Evolutionary conservation across 2,888 invertebrate genomes (phyloP).

Genomic region (Dioctria linearis): DNA sequence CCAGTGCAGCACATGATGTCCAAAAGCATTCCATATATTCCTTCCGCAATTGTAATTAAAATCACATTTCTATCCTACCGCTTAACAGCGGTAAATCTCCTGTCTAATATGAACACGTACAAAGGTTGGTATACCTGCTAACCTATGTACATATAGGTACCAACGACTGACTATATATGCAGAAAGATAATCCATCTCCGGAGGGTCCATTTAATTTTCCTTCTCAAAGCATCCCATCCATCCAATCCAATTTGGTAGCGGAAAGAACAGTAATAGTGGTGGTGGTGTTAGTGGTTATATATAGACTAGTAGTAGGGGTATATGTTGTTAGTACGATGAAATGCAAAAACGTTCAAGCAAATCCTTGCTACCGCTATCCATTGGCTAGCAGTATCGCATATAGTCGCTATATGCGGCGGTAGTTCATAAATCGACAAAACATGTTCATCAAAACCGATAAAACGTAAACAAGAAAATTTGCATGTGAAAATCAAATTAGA

Average conservation of each 20-base stretch:
- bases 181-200: slow-evolving; percentile 9
- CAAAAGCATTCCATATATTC: neutral
- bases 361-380: neutral
- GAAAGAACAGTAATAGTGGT: too few relatives aligned
- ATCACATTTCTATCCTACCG: slow-evolving; percentile 9
- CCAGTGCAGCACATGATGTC: too few relatives aligned
- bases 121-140: neutral
- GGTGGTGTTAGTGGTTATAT: neutral
- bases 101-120: neutral
- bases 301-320: neutral
- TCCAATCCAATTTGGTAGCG: slow-evolving; percentile 32
- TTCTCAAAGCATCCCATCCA: slow-evolving; percentile 32
- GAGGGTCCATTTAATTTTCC: slow-evolving; percentile 38
- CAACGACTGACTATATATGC: neutral
- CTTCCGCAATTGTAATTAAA: slow-evolving; percentile 30
- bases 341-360: slow-evolving; percentile 1
- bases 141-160: too few relatives aligned
- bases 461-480: slow-evolving; percentile 39
- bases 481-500: slow-evolving; percentile 42
- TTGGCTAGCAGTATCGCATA: neutral
- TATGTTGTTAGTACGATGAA: neutral
- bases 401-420: neutral
- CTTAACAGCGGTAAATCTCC: neutral
- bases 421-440: slow-evolving; percentile 43
- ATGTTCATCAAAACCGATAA: slow-evolving; percentile 46